Evolutionary conservation across 2,113 vertebrate species (phyloP).

Genomic region (Microcebus griseorufus): DNA sequence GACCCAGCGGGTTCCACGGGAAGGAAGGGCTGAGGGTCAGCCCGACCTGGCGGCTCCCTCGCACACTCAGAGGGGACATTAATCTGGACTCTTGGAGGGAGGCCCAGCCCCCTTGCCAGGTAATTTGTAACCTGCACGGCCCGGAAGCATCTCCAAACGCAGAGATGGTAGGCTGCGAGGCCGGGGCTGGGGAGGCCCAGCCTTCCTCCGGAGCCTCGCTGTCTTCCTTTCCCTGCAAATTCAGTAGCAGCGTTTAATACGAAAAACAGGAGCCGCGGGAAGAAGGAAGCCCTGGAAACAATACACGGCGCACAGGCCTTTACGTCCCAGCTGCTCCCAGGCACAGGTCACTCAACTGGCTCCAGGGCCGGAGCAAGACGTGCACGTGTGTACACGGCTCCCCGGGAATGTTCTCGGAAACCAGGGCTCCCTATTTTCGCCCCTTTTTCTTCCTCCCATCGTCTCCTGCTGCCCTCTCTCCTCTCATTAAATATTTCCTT

Average conservation of each 20-base stretch:
- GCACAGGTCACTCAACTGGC: neutral
- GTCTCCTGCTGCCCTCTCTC: neutral
- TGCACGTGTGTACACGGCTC: neutral
- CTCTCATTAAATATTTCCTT: neutral
- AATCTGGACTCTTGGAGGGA: conserved; percentile 67
- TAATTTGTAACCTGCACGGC: conserved; percentile 54
- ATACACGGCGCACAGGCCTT: neutral
- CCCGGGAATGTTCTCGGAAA: neutral
- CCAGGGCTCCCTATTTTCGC: neutral
- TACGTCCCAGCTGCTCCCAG: neutral
- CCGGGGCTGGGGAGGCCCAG: accelerated
- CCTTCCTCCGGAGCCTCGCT: neutral
- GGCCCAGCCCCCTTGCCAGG: conserved; percentile 63
- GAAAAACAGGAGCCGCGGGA: neutral
- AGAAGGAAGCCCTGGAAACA: neutral
- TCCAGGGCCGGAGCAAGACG: neutral
- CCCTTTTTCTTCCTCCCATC: neutral
- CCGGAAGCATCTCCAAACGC: conserved; percentile 51
- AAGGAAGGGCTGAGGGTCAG: conserved; percentile 58
- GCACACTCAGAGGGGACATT: conserved; percentile 64
- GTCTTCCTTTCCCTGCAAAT: neutral
- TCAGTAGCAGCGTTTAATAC: neutral
- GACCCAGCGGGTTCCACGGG: conserved; percentile 50
- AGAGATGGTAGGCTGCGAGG: neutral
- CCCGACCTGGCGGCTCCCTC: conserved; percentile 74